Base-by-base conservation (phyloP, 1,140 invertebrate species). In the Caenorhabditis inopinata region DNA sequence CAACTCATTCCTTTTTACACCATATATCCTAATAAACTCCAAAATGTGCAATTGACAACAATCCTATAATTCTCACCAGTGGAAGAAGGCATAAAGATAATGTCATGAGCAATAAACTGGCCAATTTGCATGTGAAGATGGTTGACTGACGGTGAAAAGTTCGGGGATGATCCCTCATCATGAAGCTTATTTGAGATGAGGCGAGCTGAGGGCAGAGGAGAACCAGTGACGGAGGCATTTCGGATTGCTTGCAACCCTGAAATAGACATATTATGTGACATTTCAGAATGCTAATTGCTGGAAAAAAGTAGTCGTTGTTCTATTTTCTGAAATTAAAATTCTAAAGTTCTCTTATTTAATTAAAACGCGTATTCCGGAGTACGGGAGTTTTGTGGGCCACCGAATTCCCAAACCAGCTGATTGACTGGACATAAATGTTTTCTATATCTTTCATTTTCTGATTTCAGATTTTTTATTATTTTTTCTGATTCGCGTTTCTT, bases 61-160 rank as follows among this genome's bases (percentile, higher is more conserved):
- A 53, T 11, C n/a, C 25, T n/a, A 27, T 9, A 12, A 38, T 53
- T 42, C 62, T 73, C 21, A 78, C 77, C 80, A n/a, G 49, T 51
- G 11, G 80, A 76, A 11, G 74, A 62, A 21, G 80, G 80, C 74
- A 76, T 81, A 35, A 81, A 81, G 53, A 81, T 76, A 75, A 81
- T 62, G 25, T 81, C 80, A 35, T 81, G 80, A 29, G 80, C 80
- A 27, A 81, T 81, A 18, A 76, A 81, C 42, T 81, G 80, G 9
- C 80, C 80, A 23, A 68, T 80, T 53, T 81, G 80, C 80, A 76
- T 76, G 18, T 68, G 75, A 38, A 81, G 47, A 68, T 81, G 80
- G 27, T 76, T 76, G 23, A 38, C 16, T 1, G 27, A 23, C 23
- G 42, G 25, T 4, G 81, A 78, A 58, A 81, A 81, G 53, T 42